These are phyloP conservation scores for Anoncus sp. DNA, from an alignment of 2,888 invertebrate genomes.

Conservation along the genomic window DNA sequence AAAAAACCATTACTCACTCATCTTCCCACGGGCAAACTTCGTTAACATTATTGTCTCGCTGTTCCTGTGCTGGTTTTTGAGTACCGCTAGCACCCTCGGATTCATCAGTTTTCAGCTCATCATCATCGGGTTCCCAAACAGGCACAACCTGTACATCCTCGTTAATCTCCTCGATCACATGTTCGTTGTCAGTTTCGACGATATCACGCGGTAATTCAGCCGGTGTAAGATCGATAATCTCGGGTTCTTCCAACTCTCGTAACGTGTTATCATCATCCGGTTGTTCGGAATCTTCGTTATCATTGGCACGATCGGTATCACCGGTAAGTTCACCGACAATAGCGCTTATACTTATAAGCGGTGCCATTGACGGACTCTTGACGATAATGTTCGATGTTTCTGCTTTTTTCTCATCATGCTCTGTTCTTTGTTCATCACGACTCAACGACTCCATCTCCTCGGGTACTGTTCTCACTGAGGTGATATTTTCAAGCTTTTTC, in stretches of 20 bases:
- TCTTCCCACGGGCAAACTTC: constrained; percentile 98
- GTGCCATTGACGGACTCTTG: constrained; percentile 82
- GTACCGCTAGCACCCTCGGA: constrained; percentile 64
- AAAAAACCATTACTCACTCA: constrained; percentile 89
- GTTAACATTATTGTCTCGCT: constrained; percentile 87
- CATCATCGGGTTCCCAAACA: constrained; percentile 82
- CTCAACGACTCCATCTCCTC: constrained; percentile 70
- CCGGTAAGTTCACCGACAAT: constrained; percentile 86
- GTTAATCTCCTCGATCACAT: constrained; percentile 59
- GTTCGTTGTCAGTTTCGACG: constrained; percentile 39
- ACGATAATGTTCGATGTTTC: too few relatives aligned
- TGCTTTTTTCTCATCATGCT: too few relatives aligned
- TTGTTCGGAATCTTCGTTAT: constrained; percentile 85
- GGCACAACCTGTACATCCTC: constrained; percentile 78
- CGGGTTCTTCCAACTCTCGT: constrained; percentile 58
- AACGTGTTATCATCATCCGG: constrained; percentile 86
- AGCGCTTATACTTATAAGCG: constrained; percentile 90
- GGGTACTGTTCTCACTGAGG: constrained; percentile 70
- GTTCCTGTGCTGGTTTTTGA: constrained; percentile 76
- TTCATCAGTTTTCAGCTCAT: constrained; percentile 70
- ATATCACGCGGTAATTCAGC: constrained; percentile 67
- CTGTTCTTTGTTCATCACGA: constrained; percentile 28
- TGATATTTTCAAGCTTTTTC: constrained; percentile 63
- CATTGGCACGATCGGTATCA: constrained; percentile 58
- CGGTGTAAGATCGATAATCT: constrained; percentile 41